These are phyloP conservation scores for Scaptomyza parva DNA, from an alignment of 2,888 invertebrate genomes.

Conservation along the genomic window DNA sequence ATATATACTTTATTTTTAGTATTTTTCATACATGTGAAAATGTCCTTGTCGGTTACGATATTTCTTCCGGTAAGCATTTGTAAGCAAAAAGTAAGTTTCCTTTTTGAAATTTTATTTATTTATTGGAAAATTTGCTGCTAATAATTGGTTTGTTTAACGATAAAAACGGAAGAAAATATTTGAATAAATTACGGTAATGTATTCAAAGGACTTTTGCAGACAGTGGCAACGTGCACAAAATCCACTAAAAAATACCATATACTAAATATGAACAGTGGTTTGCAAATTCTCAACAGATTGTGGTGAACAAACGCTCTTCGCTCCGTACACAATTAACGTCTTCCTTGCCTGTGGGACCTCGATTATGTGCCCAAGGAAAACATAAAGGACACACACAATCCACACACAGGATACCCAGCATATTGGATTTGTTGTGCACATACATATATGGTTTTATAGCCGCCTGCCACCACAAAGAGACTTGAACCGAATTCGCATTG, in stretches of 20 bases:
- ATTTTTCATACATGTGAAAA: slow-evolving; percentile 1
- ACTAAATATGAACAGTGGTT: slow-evolving; percentile 11
- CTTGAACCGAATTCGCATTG: slow-evolving; percentile 20
- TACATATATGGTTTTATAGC: slow-evolving; percentile 6
- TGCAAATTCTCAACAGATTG: slow-evolving; percentile 20
- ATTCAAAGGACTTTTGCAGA: neutral
- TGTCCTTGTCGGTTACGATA: neutral
- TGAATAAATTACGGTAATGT: neutral
- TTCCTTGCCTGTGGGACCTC: slow-evolving; percentile 19
- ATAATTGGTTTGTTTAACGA: neutral
- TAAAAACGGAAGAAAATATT: neutral
- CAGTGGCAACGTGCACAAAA: slow-evolving; percentile 15
- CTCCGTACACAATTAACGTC: slow-evolving; percentile 23
- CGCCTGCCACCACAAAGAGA: slow-evolving; percentile 23
- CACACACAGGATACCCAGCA: slow-evolving; percentile 27
- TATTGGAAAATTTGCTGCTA: neutral
- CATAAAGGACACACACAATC: slow-evolving; percentile 37
- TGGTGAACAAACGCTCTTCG: slow-evolving; percentile 8
- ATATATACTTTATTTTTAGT: neutral
- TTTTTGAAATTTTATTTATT: neutral
- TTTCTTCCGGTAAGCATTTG: neutral
- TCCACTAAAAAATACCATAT: slow-evolving; percentile 34
- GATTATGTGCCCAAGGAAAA: slow-evolving; percentile 40
- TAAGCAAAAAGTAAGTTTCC: too few species aligned
- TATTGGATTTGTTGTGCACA: slow-evolving; percentile 10